phyloP scores from a whole-genome alignment of 2,113 vertebrate species.

The Argyrosomus japonicus region DNA sequence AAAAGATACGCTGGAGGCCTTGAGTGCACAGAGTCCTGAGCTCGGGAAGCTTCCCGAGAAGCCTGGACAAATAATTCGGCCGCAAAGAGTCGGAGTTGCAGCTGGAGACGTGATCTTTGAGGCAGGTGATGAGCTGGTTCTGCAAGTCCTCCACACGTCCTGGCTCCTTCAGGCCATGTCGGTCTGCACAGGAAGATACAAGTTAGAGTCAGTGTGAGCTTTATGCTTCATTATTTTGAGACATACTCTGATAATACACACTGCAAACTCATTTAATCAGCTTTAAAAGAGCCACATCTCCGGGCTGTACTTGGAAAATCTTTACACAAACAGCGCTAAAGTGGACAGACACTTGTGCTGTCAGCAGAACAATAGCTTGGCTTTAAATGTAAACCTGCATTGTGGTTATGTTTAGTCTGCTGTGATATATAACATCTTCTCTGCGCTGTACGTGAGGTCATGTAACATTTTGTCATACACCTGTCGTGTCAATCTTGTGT shows the following conservation, averaged over 20 bases:
- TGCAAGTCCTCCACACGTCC: constrained; percentile 94
- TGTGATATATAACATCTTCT: background rate
- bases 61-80: constrained; percentile 90
- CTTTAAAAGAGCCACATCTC: background rate
- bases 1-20: constrained; percentile 96
- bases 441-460: background rate
- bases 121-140: constrained; percentile 91
- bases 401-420: constrained; percentile 39
- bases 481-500: constrained; percentile 44
- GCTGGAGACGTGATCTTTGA: constrained; percentile 91
- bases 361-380: background rate
- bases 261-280: background rate
- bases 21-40: constrained; percentile 95
- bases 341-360: background rate
- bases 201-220: background rate
- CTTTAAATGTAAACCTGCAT: constrained; percentile 22
- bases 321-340: background rate
- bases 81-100: constrained; percentile 80
- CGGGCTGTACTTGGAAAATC: background rate
- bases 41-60: constrained; percentile 93
- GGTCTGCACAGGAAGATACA: constrained; percentile 80
- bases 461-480: constrained; percentile 37
- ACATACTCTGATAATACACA: background rate
- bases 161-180: constrained; percentile 93
- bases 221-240: background rate